Evolutionary conservation across 2,888 invertebrate species (phyloP), one percentile per base, ranked within the genome.

Genomic region (Lutraria lutraria): DNA sequence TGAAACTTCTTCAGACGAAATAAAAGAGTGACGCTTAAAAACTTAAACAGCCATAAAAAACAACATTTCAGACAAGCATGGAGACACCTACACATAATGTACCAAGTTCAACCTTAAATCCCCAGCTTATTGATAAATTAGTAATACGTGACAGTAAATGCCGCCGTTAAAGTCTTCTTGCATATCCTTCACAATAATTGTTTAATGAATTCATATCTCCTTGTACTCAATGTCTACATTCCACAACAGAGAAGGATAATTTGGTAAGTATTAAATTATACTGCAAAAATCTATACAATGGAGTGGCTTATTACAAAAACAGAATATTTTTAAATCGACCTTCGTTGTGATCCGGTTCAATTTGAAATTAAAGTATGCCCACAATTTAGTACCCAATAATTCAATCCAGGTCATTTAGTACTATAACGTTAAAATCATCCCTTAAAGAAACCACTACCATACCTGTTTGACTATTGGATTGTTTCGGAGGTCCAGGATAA

Each of bases 401-500:
- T 43, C 43, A 2, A 43, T 43, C 43, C 43, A 43, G 43, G 43
- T 43, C 43, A 43, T 43, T 43, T 43, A 43, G 43, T 43, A 43
- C 43, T 43, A 8, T 2, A n/a, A n/a, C n/a, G n/a, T n/a, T n/a
- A n/a, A 43, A 8, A 4, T 43, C 43, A 43, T 43, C 43, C 43
- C 8, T 43, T 43, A 43, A 43, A 43, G 13, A 56, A 56, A 56
- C 56, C 19, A 2, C 56, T 56, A 2, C 56, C 56, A 56, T 72
- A 90, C 93, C 94, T 81, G 91, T 84, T 79, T 88, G 90, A 60
- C 88, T 85, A 80, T 85, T 89, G 16, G 94, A 89, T 88, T 95
- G 95, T 92, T 95, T 95, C 13, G 94, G 93, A 88, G 94, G 95
- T 8, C 95, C 95, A 0, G 95, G 95, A 88, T 95, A 95, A 0